These are phyloP conservation scores for Pseudeuparius sepicola DNA, from an alignment of 2,888 invertebrate species.

Conservation along the genomic window DNA sequence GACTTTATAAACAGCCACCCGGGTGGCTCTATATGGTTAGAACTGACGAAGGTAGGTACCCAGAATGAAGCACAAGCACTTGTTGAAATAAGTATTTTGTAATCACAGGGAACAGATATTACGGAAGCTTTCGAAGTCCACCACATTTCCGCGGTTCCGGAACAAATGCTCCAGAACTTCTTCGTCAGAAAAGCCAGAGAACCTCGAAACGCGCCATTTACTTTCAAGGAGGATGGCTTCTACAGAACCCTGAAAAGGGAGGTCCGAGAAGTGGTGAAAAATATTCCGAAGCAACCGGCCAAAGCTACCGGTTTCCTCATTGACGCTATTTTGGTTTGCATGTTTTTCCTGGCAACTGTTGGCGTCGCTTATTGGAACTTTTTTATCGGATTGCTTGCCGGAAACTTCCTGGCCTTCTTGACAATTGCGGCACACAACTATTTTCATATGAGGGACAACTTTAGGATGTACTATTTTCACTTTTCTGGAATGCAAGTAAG, in stretches of 20 bases:
- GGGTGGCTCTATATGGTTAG: conserved; percentile 71
- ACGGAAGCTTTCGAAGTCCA: conserved; percentile 71
- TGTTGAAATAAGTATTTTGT: conserved; percentile 1
- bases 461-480: conserved; percentile 71
- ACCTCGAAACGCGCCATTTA: conserved; percentile 60
- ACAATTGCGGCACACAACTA: conserved; percentile 63
- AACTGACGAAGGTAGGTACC: conserved; percentile 50
- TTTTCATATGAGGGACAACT: conserved; percentile 64
- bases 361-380: conserved; percentile 34
- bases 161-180: conserved; percentile 53
- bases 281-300: conserved; percentile 39
- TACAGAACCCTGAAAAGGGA: conserved; percentile 58
- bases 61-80: conserved; percentile 1
- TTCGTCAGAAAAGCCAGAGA: conserved; percentile 52
- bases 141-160: conserved; percentile 47
- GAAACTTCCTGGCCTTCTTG: conserved; percentile 48
- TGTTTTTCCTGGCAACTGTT: conserved; percentile 28
- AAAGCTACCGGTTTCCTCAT: conserved; percentile 37
- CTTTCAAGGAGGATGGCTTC: conserved; percentile 64
- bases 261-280: conserved; percentile 41
- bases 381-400: conserved; percentile 43
- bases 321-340: conserved; percentile 34
- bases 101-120: conserved; percentile 60
- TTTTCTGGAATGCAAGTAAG: conserved; percentile 55
- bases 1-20: conserved; percentile 74